These are phyloP conservation scores for Drosophila pandora DNA, from an alignment of 1,140 invertebrate species.

Conservation along the genomic window DNA sequence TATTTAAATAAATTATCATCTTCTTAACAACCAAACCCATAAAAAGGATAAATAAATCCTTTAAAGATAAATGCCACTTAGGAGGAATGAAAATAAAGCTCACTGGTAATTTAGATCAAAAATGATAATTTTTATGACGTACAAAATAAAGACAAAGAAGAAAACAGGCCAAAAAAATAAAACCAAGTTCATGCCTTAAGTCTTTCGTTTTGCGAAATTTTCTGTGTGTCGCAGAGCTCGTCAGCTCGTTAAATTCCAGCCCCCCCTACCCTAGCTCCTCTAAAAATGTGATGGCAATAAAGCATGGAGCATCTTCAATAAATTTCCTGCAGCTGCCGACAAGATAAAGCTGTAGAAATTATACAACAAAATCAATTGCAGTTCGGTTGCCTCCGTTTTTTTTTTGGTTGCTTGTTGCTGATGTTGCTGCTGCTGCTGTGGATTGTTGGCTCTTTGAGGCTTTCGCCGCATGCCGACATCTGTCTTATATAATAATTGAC, in stretches of 20 bases:
- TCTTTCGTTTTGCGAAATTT: conserved; percentile 66
- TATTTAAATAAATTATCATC: too few relatives aligned
- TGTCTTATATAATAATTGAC: conserved; percentile 74
- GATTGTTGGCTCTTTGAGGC: conserved; percentile 50
- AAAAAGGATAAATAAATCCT: conserved; percentile 6
- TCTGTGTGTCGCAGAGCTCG: conserved; percentile 30
- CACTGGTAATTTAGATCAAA: conserved; percentile 56
- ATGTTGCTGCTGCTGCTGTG: conserved; percentile 18
- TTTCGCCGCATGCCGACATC: conserved; percentile 57
- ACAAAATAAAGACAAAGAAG: conserved; percentile 5
- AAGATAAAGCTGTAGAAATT: conserved; percentile 72
- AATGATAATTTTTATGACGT: conserved; percentile 58
- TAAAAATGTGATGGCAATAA: conserved; percentile 42
- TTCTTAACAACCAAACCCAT: too few relatives aligned
- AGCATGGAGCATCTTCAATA: conserved; percentile 70
- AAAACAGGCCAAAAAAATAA: conserved; percentile 8
- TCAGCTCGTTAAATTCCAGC: conserved; percentile 47
- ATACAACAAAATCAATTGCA: conserved; percentile 77
- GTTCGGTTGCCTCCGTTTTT: conserved; percentile 43
- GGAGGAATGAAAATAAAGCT: conserved; percentile 13
- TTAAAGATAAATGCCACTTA: conserved; percentile 13
- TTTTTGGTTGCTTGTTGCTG: conserved; percentile 1
- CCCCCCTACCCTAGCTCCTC: neutral
- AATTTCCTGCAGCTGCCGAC: conserved; percentile 71
- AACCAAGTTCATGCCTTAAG: conserved; percentile 60